Evolutionary conservation across 2,888 invertebrate species (phyloP).

Genomic region (Aricia artaxerxes): DNA sequence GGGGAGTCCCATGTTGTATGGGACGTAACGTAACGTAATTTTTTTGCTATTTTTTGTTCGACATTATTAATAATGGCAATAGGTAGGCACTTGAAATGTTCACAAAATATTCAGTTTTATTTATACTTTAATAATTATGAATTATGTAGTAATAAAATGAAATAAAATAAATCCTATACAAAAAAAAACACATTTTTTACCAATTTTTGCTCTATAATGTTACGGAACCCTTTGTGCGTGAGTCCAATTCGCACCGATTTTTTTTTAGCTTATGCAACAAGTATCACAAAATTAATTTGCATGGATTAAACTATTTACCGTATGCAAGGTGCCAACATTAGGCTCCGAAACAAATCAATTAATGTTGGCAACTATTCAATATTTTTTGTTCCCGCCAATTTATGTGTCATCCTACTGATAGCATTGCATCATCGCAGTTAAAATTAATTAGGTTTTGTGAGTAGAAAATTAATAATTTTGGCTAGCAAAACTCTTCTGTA

Average conservation of each 20-base stretch:
- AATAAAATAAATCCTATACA: too few species aligned
- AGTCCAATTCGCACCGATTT: background rate
- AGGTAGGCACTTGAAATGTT: too few species aligned
- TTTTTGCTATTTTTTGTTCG: too few species aligned
- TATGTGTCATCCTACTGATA: constrained; percentile 15
- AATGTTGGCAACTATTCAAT: constrained; percentile 3
- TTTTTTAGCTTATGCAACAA: background rate
- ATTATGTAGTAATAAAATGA: too few species aligned
- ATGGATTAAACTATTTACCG: background rate
- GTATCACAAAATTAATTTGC: background rate
- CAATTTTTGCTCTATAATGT: too few species aligned
- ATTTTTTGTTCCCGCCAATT: constrained; percentile 1
- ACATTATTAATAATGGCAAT: too few species aligned
- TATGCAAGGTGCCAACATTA: background rate
- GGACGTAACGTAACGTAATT: too few species aligned
- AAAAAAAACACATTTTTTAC: too few species aligned
- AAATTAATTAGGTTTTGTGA: background rate
- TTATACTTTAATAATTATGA: too few species aligned
- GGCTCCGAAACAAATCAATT: constrained; percentile 6
- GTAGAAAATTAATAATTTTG: background rate
- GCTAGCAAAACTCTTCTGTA: background rate
- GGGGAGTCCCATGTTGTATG: too few species aligned
- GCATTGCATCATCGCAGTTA: constrained; percentile 7
- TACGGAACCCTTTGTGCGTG: background rate
- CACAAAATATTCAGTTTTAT: too few species aligned